These are phyloP conservation scores for Campoletis raptor DNA, from an alignment of 2,888 invertebrate species.

Conservation along the genomic window DNA sequence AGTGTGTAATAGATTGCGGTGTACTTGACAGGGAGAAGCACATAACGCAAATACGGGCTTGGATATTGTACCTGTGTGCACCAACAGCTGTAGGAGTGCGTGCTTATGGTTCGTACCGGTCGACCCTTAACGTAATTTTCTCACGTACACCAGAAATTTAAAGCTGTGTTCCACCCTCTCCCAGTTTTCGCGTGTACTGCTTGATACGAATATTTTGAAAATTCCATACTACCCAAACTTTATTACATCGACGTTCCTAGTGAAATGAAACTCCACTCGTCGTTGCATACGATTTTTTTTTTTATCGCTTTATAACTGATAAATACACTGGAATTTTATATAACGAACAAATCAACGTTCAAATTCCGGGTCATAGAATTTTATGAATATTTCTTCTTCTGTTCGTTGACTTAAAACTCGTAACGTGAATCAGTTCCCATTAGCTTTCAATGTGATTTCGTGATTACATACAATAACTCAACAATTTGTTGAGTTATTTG, in stretches of 20 bases:
- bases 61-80: background rate
- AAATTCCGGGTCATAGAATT: background rate
- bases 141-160: constrained; percentile 47
- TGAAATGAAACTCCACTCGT: background rate
- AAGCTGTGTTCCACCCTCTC: constrained; percentile 16
- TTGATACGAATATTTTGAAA: constrained; percentile 19
- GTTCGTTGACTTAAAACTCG: background rate
- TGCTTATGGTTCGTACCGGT: constrained; percentile 41
- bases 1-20: constrained; percentile 52
- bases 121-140: constrained; percentile 58
- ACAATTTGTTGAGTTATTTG: no score
- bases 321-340: background rate
- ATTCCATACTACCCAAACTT: background rate
- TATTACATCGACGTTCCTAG: background rate
- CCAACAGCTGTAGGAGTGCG: constrained; percentile 29
- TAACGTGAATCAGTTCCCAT: background rate
- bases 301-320: background rate
- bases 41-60: constrained; percentile 44
- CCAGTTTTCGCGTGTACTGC: constrained; percentile 3
- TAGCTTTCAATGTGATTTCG: background rate
- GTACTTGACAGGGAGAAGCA: constrained; percentile 38
- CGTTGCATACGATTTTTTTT: background rate
- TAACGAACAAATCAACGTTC: background rate
- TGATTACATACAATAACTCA: background rate
- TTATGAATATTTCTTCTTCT: background rate